A percentile compares a stretch with the other conserved stretches of the same genome.
Evolutionary conservation across 2,888 invertebrate species (phyloP).

Genomic region (Oscheius sp.): DNA sequence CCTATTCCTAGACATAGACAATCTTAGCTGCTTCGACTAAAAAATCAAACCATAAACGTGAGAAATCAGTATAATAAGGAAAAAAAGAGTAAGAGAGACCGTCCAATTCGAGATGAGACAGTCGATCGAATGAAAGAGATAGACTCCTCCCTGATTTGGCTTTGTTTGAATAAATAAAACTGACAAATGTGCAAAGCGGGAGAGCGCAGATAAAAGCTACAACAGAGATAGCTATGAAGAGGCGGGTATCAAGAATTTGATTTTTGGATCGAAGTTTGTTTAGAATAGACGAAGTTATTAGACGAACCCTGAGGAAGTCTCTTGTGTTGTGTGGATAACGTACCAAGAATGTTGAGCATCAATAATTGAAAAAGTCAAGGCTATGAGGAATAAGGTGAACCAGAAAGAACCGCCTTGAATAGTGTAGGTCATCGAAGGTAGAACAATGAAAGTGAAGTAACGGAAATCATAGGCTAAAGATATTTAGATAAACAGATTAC

Average conservation of each 20-base stretch:
- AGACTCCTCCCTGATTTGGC: conserved; percentile 61
- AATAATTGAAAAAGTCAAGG: conserved; percentile 60
- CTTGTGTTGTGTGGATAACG: background rate
- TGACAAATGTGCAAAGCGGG: conserved; percentile 63
- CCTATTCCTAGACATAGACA: conserved; percentile 37
- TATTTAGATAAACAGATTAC: too few species aligned
- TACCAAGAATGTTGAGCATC: conserved; percentile 58
- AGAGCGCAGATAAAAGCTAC: conserved; percentile 64
- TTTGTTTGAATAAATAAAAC: background rate
- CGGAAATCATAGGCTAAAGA: conserved; percentile 9
- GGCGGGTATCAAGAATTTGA: conserved; percentile 58
- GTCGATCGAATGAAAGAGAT: conserved; percentile 67
- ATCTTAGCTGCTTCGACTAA: background rate
- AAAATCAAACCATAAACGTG: conserved; percentile 56
- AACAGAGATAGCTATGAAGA: conserved; percentile 58
- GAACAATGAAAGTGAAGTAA: conserved; percentile 61
- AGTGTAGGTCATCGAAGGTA: conserved; percentile 65
- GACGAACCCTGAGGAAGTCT: conserved; percentile 60
- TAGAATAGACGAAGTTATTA: conserved; percentile 66
- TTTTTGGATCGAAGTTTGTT: conserved; percentile 61
- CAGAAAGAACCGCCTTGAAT: conserved; percentile 65
- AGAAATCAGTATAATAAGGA: conserved; percentile 62
- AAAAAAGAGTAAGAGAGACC: conserved; percentile 59
- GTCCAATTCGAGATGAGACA: conserved; percentile 68
- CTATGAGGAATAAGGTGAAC: conserved; percentile 64